A percentile compares a stretch with the other conserved stretches of the same genome.
Conservation (phyloP, 2,113 vertebrate genomes). For the Calidris pugnax region DNA sequence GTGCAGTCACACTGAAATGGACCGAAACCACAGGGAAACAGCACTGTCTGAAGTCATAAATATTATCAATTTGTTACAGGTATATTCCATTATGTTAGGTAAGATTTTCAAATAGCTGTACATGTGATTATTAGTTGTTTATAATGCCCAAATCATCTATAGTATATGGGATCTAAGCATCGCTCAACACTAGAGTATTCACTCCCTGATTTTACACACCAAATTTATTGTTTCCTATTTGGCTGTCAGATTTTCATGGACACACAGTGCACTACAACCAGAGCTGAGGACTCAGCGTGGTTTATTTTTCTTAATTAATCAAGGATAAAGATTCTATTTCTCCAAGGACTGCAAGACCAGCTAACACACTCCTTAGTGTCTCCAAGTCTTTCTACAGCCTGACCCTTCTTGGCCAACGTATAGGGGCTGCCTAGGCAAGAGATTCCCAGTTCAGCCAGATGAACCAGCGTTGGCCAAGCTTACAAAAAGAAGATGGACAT, state of each 20-base stretch:
- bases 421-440: neutral
- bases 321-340: neutral
- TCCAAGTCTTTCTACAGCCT: neutral
- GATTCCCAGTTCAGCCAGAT: neutral
- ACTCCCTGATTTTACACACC: neutral
- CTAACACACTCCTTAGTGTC: neutral
- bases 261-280: neutral
- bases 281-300: neutral
- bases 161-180: neutral
- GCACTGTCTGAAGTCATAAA: neutral
- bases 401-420: fast-evolving
- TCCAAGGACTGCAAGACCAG: neutral
- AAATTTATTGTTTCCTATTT: neutral
- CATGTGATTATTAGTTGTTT: neutral
- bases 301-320: neutral
- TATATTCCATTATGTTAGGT: fast-evolving
- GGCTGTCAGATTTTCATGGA: neutral
- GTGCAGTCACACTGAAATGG: neutral
- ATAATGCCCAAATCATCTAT: neutral
- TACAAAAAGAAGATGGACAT: fast-evolving
- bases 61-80: neutral
- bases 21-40: neutral
- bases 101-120: neutral
- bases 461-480: neutral
- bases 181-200: neutral